Conservation (phyloP, 2,113 vertebrate species). For the Pteronura brasiliensis region DNA sequence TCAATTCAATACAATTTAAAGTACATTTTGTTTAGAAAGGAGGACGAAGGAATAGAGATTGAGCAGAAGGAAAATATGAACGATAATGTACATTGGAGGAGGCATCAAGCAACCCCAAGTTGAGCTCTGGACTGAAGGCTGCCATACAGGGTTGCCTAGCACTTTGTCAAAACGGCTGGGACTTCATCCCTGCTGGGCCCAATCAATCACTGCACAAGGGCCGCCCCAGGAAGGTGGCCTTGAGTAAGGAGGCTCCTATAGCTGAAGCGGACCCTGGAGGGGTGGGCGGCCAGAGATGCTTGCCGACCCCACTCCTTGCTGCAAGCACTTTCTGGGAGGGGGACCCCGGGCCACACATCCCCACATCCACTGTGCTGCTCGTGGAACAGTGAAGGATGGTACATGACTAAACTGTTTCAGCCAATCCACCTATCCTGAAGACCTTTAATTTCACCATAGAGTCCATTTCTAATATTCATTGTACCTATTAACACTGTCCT, state of each 20-base stretch:
- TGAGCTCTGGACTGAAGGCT: background rate
- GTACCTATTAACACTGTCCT: background rate
- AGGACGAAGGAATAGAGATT: background rate
- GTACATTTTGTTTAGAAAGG: background rate
- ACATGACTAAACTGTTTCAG: background rate
- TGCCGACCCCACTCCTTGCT: fast-evolving
- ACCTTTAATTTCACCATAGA: background rate
- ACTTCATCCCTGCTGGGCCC: background rate
- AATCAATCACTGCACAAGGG: background rate
- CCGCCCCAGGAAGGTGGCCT: background rate
- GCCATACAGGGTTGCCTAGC: background rate
- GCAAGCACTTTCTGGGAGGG: background rate
- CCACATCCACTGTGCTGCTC: background rate
- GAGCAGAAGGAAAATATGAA: background rate
- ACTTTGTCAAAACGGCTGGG: background rate
- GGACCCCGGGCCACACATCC: background rate
- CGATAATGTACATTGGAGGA: fast-evolving
- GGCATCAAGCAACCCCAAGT: fast-evolving
- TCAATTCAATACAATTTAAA: slow-evolving; percentile 5
- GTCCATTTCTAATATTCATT: background rate
- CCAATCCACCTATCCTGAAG: background rate
- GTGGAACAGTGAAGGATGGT: background rate
- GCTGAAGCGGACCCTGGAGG: background rate
- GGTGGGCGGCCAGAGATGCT: background rate
- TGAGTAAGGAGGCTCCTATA: background rate